A percentile compares a stretch with the other conserved stretches of the same genome.
Conservation (phyloP, 2,797 vertebrate species). For the Syngnathus acus region DNA sequence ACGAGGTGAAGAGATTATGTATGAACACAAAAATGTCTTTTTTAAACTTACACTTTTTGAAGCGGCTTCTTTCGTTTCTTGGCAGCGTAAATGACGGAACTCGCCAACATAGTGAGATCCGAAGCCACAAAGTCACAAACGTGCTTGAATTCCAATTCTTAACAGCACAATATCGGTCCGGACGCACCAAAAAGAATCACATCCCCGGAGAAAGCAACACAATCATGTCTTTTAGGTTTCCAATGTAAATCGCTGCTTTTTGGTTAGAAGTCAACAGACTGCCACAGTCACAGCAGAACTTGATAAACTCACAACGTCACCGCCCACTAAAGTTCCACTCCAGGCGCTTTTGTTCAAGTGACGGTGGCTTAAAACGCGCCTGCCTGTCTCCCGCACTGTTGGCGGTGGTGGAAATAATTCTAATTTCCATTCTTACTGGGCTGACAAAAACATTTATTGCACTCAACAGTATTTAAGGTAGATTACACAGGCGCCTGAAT, state of each 20-base stretch:
- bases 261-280: neutral
- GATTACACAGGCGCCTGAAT: constrained; percentile 19
- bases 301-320: neutral
- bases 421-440: neutral
- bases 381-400: neutral
- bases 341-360: neutral
- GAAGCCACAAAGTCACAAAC: neutral
- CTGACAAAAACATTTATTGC: neutral
- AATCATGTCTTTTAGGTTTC: neutral
- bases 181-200: neutral
- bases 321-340: neutral
- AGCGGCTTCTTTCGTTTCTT: constrained; percentile 78
- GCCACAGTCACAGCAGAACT: too few relatives aligned
- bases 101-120: constrained; percentile 49
- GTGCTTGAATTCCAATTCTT: neutral
- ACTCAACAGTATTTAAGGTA: constrained; percentile 44
- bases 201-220: neutral
- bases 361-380: neutral
- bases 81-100: constrained; percentile 63
- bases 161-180: neutral
- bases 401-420: too few relatives aligned
- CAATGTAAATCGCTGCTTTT: neutral
- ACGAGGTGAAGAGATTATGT: neutral
- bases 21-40: neutral
- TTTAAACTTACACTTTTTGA: constrained; percentile 72